Conservation (phyloP, 2,888 invertebrate genomes). For the Prostheceraeus crozeri region DNA sequence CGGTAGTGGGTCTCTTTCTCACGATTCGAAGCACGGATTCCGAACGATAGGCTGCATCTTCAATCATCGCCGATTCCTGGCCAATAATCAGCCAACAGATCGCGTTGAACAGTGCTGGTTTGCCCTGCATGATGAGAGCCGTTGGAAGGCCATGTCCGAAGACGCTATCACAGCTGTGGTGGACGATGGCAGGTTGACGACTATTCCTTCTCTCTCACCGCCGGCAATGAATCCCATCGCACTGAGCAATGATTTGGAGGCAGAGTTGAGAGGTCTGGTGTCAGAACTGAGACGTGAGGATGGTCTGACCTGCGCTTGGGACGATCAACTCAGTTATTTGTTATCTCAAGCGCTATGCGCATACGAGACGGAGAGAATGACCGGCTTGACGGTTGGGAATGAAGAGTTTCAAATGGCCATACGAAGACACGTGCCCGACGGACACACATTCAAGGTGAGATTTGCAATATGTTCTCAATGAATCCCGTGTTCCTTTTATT, state of each 20-base stretch:
- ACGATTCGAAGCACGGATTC: slow-evolving; percentile 53
- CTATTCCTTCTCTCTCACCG: slow-evolving; percentile 46
- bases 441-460: slow-evolving; percentile 58
- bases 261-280: slow-evolving; percentile 50
- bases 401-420: slow-evolving; percentile 57
- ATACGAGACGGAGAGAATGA: slow-evolving; percentile 55
- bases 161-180: slow-evolving; percentile 54
- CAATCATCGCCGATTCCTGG: slow-evolving; percentile 54
- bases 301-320: slow-evolving; percentile 54
- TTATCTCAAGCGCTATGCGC: slow-evolving; percentile 54
- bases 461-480: too few relatives aligned
- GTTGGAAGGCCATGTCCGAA: slow-evolving; percentile 56
- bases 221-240: slow-evolving; percentile 47
- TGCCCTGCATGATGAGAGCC: slow-evolving; percentile 49
- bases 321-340: slow-evolving; percentile 55
- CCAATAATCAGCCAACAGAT: slow-evolving; percentile 55
- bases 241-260: slow-evolving; percentile 53
- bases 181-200: slow-evolving; percentile 41
- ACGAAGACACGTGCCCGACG: slow-evolving; percentile 53
- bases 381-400: slow-evolving; percentile 54
- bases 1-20: neutral
- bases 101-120: slow-evolving; percentile 53
- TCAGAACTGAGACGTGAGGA: slow-evolving; percentile 54
- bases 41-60: slow-evolving; percentile 56
- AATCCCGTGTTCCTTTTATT: too few relatives aligned